These are phyloP conservation scores for Drosophila niveifrons DNA, from an alignment of 2,888 invertebrate genomes.

Conservation along the genomic window DNA sequence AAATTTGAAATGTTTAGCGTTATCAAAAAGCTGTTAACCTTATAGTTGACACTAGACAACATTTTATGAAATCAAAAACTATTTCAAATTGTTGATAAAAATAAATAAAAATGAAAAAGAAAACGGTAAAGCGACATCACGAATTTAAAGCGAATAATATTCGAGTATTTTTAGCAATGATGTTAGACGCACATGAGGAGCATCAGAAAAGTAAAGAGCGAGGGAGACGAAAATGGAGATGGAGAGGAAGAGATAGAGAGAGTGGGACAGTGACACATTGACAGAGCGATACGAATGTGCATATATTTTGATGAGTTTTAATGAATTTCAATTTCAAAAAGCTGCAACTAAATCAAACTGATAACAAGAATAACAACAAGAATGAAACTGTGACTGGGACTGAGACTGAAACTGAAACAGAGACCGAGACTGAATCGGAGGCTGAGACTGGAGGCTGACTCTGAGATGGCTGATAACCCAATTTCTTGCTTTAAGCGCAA, in stretches of 20 bases:
- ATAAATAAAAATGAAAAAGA: not conserved
- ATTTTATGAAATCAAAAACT: constrained; percentile 43
- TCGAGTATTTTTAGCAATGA: constrained; percentile 73
- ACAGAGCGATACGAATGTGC: constrained; percentile 17
- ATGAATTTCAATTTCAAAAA: constrained; percentile 72
- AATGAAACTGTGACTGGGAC: constrained; percentile 43
- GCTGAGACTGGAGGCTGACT: constrained; percentile 22
- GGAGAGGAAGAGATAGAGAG: not conserved
- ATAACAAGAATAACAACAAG: constrained; percentile 56
- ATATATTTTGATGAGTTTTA: constrained; percentile 59
- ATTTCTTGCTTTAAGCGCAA: constrained; percentile 60
- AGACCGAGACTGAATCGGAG: constrained; percentile 36
- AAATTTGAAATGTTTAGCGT: constrained; percentile 1
- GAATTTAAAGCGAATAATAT: constrained; percentile 30
- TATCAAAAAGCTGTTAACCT: constrained; percentile 41
- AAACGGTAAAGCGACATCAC: constrained; percentile 33
- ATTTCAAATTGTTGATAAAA: constrained; percentile 36
- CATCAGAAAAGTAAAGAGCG: not conserved
- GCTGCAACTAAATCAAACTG: constrained; percentile 61
- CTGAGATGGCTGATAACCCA: constrained; percentile 76
- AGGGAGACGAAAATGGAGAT: constrained; percentile 4
- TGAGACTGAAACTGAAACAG: constrained; percentile 24
- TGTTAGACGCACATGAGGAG: constrained; percentile 28
- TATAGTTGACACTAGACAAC: constrained; percentile 41
- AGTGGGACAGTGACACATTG: constrained; percentile 30